Evolutionary conservation across 2,888 invertebrate genomes (phyloP).

Genomic region (Leucozona laternaria): DNA sequence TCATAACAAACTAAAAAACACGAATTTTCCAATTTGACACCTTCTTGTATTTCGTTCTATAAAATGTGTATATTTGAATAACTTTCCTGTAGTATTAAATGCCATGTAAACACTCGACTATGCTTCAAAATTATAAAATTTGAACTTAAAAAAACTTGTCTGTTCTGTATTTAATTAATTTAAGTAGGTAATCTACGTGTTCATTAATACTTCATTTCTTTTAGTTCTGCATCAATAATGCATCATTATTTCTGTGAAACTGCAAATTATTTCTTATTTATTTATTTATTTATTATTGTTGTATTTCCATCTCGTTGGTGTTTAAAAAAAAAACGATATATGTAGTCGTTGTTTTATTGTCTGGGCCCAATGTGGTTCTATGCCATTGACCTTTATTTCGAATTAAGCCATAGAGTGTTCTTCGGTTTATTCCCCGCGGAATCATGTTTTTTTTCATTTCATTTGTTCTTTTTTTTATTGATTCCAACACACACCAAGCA

Average conservation of each 20-base stretch:
- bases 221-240: background rate
- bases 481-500: background rate
- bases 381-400: slow-evolving; percentile 63
- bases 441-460: background rate
- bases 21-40: too few species aligned
- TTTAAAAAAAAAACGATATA: too few species aligned
- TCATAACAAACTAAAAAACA: too few species aligned
- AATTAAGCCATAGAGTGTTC: slow-evolving; percentile 7
- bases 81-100: too few species aligned
- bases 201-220: background rate
- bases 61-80: too few species aligned
- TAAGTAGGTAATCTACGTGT: too few species aligned
- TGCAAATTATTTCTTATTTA: background rate
- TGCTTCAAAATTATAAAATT: too few species aligned
- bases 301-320: background rate
- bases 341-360: slow-evolving; percentile 25
- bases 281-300: too few species aligned
- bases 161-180: background rate
- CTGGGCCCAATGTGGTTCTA: slow-evolving; percentile 33
- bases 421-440: background rate
- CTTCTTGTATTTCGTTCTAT: too few species aligned
- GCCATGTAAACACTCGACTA: too few species aligned
- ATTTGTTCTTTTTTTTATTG: slow-evolving; percentile 1
- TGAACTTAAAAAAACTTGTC: background rate
- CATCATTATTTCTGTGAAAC: background rate